Evolutionary conservation across 2,888 invertebrate species (phyloP), one percentile per base, ranked within the genome.

Genomic region (Thymelicus lineola): DNA sequence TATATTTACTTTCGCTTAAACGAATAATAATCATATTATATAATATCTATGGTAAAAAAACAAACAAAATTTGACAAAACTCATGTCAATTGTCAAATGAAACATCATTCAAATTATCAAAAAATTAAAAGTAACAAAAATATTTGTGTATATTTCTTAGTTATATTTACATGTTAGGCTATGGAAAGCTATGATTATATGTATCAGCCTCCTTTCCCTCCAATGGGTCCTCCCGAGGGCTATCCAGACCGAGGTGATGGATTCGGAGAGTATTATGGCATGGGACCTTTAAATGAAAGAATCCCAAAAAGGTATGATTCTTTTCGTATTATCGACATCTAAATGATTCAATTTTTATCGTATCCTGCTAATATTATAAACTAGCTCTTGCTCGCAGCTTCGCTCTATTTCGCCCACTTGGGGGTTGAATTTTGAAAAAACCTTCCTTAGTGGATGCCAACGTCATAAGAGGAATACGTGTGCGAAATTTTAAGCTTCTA

Each of bases 181-280:
- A 92, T 92, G 92, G 91, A 88, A 71, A 83, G 82, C 50, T 91
- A 90, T 80, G 83, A 79, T 28, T 91, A 86, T 71, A 79, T 83
- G 6, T 92, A 90, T 72, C 77, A 83, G 1, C 72, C 82, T 0
- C 76, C 83, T 15, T 90, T 84, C 64, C 80, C 87, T 1, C 77
- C 82, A 20, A 79, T 80, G 76, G 78, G 76, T 62, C 78, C 82
- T 6, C 77, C 80, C 4, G 84, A 83, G 0, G 81, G 79, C 15
- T 91, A 84, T 71, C 86, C 86, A 6, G 92, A 89, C 66, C 91
- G 87, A 75, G 93, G 93, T 1, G 92, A 93, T 71, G 90, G 91
- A 0, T 87, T 86, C 70, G 86, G 86, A 42, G 92, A 91, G 50
- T 91, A 89, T 75, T 91, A 89, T 76, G 86, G 81, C 2, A 75